Percentiles rank a stretch among this genome's conserved stretches.
These are phyloP conservation scores for Apoderus coryli DNA, from an alignment of 2,888 invertebrate species.

Conservation along the genomic window DNA sequence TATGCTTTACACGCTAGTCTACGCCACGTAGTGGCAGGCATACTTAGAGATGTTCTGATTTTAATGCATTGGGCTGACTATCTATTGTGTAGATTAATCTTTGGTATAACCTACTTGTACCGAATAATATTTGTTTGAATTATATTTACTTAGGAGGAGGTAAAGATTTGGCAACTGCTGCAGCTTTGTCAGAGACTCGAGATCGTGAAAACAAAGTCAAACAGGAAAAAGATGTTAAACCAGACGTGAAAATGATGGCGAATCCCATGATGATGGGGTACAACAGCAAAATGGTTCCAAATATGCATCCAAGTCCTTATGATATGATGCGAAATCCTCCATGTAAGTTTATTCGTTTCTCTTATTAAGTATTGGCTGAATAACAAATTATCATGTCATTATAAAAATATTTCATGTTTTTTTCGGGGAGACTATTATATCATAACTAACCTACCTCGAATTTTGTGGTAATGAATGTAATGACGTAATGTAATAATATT, in stretches of 20 bases:
- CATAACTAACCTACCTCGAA: too few species aligned
- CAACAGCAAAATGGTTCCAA: constrained; percentile 33
- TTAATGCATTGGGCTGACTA: too few species aligned
- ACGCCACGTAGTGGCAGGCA: too few species aligned
- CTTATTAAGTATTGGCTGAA: too few species aligned
- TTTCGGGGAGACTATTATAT: too few species aligned
- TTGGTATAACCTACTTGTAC: not conserved
- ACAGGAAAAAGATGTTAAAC: constrained; percentile 28
- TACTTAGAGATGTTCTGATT: too few species aligned
- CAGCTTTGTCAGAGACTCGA: constrained; percentile 38
- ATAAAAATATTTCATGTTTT: too few species aligned
- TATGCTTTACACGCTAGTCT: too few species aligned
- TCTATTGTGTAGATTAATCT: not conserved
- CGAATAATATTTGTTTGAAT: too few species aligned
- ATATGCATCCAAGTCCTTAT: constrained; percentile 37
- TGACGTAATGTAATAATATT: too few species aligned
- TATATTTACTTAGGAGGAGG: constrained; percentile 52
- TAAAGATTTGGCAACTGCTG: constrained; percentile 72
- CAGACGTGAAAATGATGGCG: constrained; percentile 18
- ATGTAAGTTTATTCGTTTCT: constrained; percentile 26
- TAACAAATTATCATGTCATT: too few species aligned
- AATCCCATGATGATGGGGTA: constrained; percentile 23
- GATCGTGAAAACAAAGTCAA: constrained; percentile 31
- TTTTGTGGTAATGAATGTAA: too few species aligned
- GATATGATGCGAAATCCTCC: constrained; percentile 40